Evolutionary conservation across 2,888 invertebrate genomes (phyloP), one percentile per base, ranked within the genome.

Genomic region (Himalopsyche kuldschensis): DNA sequence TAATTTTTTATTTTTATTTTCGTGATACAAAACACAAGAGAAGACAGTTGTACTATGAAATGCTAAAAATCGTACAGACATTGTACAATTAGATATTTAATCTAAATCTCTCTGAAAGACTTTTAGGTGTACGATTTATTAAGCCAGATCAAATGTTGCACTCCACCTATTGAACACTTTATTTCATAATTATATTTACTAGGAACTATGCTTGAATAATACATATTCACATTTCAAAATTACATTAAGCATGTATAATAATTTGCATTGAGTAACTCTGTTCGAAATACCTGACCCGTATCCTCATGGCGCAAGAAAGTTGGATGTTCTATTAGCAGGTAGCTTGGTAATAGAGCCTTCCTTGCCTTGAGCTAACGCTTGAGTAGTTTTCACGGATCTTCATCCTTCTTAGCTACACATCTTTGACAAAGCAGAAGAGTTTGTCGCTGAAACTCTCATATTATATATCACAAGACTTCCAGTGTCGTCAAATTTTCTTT

Each of bases 401-500:
- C 31, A 35, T 46, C 15, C 48, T 24, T 30, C 76, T 46, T 32
- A 35, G 46, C 24, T 32, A 35, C 15, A 10, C 69, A 41, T 41
- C 69, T 75, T 41, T 55, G 48, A 79, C 79, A 79, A 48, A 48
- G 48, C 17, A 48, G 48, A 48, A 79, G 79, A 55, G 31, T 48
- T 79, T 55, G 35, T 55, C 55, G 17, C 31, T 30, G 24, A 15
- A 79, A 79, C 79, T 48, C 35, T 10, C 20, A 32, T 79, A 63
- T 79, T 63, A 63, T 31, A 79, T 8, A 63, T 79, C 79, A 79
- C 48, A 32, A 79, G 79, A 79, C 63, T 79, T 48, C 32, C 55
- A 47, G 78, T 79, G 31, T 55, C 10, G 79, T 32, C 32, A 63
- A 79, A 79, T 79, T 55, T 48, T 48, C 48, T 48, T 48, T 48